Evolutionary conservation across 2,888 invertebrate genomes (phyloP).

Genomic region (Nemoura dubitans): DNA sequence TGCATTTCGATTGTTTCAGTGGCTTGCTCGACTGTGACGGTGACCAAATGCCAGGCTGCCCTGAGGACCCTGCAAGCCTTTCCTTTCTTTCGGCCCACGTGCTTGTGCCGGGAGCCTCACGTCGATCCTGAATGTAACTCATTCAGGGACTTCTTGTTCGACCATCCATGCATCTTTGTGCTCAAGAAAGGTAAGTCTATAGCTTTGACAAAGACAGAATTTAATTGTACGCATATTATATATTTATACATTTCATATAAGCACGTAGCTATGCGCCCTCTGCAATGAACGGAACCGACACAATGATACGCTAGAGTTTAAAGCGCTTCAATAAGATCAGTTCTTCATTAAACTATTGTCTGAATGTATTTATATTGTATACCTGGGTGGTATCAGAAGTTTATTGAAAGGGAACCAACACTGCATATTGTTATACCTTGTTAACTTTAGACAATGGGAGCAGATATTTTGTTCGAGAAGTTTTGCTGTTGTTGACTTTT

Average conservation of each 20-base stretch:
- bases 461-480: not conserved
- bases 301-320: constrained; percentile 17
- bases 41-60: constrained; percentile 92
- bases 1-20: constrained; percentile 70
- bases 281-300: not conserved
- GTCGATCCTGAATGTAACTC: constrained; percentile 92
- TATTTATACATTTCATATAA: not conserved
- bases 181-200: constrained; percentile 81
- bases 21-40: constrained; percentile 91
- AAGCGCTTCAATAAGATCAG: not conserved
- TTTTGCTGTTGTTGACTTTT: not conserved
- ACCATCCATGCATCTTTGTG: constrained; percentile 92
- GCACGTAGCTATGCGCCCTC: not conserved
- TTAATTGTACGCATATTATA: not conserved
- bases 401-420: not conserved
- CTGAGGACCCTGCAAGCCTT: constrained; percentile 88
- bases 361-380: not conserved
- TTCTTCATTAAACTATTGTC: not conserved
- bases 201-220: not conserved
- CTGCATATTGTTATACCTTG: not conserved
- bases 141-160: constrained; percentile 91
- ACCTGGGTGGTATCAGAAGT: not conserved
- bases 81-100: constrained; percentile 92
- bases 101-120: constrained; percentile 89
- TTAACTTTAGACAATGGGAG: not conserved